Base-by-base conservation (phyloP, 1,140 invertebrate species). In the Eufriesea mexicana region DNA sequence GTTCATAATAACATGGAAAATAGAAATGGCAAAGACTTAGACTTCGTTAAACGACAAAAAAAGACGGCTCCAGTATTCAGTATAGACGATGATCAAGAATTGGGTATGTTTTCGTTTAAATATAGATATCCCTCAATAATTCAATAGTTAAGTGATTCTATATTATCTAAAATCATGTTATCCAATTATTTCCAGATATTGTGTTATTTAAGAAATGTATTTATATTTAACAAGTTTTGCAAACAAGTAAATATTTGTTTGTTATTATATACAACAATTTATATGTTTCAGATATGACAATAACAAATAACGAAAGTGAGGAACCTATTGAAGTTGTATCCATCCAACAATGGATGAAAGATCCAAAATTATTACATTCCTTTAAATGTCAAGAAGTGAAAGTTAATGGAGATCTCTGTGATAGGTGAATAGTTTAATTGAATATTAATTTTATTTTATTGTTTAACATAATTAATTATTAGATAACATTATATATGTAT, bases 51-150 rank as follows among this genome's bases (percentile, higher is more conserved):
- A 95, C 96, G 97, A 64, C 98, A 99, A 93, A 96, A 98, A 90
- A 98, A 98, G 93, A 96, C 98, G 79, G 97, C 97, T 0, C 98
- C 98, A 47, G 97, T 99, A 1, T 99, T 99, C 92, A 98, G 98
- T 92, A 99, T 99, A 90, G 98, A 98, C 90, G 98, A 99, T 92
- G 98, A 99, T 90, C 96, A 98, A 88, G 98, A 98, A 92, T 84
- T 89, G 62, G 93, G 93, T 93, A 83, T 59, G 81, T 82, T 55
- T 47, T 42, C 20, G 16, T 78, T 64, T 72, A 14, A 25, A 25
- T 62, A 28, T 1, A 35, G 28, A 9, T 62, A 62, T 62, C 18
- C n/a, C n/a, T 61, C n/a, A 25, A 25, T 35, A 35, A 4, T 16
- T 61, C n/a, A 16, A 25, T 12, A 14, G 25, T 61, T 61, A 14